Evolutionary conservation across 1,140 invertebrate genomes (phyloP).

Genomic region (Magallana angulata): DNA sequence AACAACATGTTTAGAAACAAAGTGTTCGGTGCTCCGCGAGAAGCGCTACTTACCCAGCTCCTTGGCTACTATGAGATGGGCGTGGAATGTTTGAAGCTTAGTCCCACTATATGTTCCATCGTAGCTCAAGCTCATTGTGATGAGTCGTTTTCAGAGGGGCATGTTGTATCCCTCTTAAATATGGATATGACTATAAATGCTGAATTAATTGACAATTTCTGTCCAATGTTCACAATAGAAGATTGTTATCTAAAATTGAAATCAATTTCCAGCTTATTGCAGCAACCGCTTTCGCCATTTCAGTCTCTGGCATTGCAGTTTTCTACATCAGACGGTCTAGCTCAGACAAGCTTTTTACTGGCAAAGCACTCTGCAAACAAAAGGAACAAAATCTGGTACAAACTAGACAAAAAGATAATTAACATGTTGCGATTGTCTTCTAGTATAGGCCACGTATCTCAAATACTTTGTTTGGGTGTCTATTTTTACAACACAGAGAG

Average conservation of each 20-base stretch:
- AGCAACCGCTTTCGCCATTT: background rate
- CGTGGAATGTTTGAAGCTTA: background rate
- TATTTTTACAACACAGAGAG: background rate
- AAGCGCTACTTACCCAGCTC: background rate
- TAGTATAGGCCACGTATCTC: background rate
- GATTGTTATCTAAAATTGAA: background rate
- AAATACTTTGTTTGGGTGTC: background rate
- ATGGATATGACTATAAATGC: background rate
- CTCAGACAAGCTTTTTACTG: background rate
- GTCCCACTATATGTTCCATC: background rate
- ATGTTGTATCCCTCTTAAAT: background rate
- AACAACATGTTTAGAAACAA: constrained; percentile 30
- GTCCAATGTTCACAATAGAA: background rate
- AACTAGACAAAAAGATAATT: background rate
- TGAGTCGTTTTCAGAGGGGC: background rate
- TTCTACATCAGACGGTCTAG: background rate
- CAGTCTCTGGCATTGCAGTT: background rate
- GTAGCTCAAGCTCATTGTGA: background rate
- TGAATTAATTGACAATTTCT: background rate
- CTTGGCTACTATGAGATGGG: background rate
- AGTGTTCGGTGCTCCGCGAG: background rate
- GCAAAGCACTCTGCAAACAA: background rate
- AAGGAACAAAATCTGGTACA: background rate
- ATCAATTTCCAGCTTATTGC: background rate
- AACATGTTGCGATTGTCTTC: background rate